Percentiles rank a stretch among this genome's conserved stretches.
phyloP scores from a whole-genome alignment of 2,888 invertebrate species.

The Nowickia ferox region DNA sequence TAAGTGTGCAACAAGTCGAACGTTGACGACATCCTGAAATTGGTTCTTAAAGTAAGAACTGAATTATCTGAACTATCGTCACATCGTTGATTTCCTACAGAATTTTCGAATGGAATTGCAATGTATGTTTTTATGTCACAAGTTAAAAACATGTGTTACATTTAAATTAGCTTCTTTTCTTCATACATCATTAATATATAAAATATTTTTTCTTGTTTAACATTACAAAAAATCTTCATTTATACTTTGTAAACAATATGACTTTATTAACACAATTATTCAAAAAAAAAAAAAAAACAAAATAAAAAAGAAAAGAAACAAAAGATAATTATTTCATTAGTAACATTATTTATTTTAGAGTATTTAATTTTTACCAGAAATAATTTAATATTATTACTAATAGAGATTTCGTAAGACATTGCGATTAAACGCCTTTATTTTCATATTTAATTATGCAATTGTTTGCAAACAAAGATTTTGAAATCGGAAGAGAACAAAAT shows the following conservation, averaged over 20 bases:
- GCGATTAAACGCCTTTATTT: constrained; percentile 22
- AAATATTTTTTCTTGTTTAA: neutral
- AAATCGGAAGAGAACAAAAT: neutral
- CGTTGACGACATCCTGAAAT: no score
- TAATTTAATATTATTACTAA: constrained; percentile 19
- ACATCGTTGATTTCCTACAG: no score
- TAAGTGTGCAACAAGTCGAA: no score
- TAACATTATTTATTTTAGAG: constrained; percentile 28
- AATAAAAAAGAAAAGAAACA: neutral
- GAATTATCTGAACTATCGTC: no score
- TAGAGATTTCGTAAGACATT: constrained; percentile 20
- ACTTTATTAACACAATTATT: constrained; percentile 34
- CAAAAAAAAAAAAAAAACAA: neutral
- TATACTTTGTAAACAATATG: constrained; percentile 13
- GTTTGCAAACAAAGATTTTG: constrained; percentile 4
- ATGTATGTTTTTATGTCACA: neutral
- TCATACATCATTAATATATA: neutral
- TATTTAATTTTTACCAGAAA: constrained; percentile 18
- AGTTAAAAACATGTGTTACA: neutral
- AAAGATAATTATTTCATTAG: constrained; percentile 43
- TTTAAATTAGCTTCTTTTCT: neutral
- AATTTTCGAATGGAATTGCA: no score
- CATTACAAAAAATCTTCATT: constrained; percentile 14
- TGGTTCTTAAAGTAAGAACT: no score
- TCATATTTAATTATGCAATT: constrained; percentile 38